Percentiles rank a stretch among this genome's conserved stretches.
These are phyloP conservation scores for Papilio xuthus DNA, from an alignment of 1,140 invertebrate genomes.

Conservation along the genomic window DNA sequence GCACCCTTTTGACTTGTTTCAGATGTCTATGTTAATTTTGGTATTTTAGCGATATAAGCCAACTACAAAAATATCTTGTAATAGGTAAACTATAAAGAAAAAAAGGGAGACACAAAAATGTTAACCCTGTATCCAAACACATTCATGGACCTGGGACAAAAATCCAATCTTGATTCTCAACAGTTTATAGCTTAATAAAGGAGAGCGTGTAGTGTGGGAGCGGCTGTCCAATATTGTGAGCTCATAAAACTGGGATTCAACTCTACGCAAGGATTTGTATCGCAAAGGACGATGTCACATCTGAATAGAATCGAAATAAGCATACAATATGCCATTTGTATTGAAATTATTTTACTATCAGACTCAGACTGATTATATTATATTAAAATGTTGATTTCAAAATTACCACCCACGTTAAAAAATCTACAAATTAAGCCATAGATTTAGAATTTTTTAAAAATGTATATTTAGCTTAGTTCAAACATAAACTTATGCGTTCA, in stretches of 20 bases:
- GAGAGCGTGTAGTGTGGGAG: not conserved
- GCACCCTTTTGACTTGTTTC: not conserved
- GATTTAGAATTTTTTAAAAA: not conserved
- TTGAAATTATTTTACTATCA: not conserved
- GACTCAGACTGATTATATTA: not conserved
- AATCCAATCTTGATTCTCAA: constrained; percentile 23
- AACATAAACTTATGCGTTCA: not conserved
- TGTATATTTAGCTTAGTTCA: not conserved
- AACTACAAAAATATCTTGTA: not conserved
- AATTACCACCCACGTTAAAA: not conserved
- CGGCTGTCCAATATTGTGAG: constrained; percentile 1
- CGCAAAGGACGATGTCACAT: not conserved
- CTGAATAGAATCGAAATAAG: constrained; percentile 8
- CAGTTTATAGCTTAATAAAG: constrained; percentile 25
- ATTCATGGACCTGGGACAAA: constrained; percentile 18
- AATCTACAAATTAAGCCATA: not conserved
- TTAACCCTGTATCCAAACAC: constrained; percentile 1
- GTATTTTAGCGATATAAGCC: not conserved
- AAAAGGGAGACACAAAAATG: not conserved
- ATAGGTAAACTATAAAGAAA: not conserved
- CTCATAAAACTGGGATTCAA: constrained; percentile 6
- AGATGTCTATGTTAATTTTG: not conserved
- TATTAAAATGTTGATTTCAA: not conserved
- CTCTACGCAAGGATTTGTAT: constrained; percentile 3
- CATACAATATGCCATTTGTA: not conserved